Base-by-base conservation (phyloP, 2,888 invertebrate species). In the Spicauda simplicius region DNA sequence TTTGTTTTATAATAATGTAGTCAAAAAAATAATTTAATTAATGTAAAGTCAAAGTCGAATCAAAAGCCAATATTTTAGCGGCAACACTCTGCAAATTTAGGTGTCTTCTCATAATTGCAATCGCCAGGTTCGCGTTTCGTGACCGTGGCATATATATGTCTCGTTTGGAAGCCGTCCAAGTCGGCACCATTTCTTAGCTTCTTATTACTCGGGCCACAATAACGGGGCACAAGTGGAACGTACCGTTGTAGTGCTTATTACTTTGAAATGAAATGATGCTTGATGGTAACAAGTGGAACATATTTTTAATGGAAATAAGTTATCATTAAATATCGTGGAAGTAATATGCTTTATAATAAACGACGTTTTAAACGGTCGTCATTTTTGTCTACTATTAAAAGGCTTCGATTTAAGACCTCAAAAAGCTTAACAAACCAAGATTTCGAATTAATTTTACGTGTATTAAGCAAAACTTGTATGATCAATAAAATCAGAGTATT, bases 81-180 rank as follows among this genome's bases (percentile, higher is more conserved):
- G 16, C 57, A 58, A 37, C 62, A 62, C 59, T 58, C 45, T n/a
- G 60, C 60, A 60, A 48, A 66, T 60, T 60, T 60, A 66, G 66
- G 66, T 66, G 66, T 60, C 60, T 66, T 16, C 16, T 45, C 18
- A 20, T 60, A 66, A 60, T 66, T 60, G 60, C 60, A 66, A 66
- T 60, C 60, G 55, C 55, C 66, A 60, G 66, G 60, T 60, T 67
- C 66, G 54, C 48, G 61, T 55, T 66, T 20, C 60, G 66, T 66
- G 66, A 66, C 60, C 66, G 20, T 61, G 55, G 66, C 66, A 67
- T 67, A 66, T 66, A 67, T 67, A 67, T 55, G 50, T 56, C 66
- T 66, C 54, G 66, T 66, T 65, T 65, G 66, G 66, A 60, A 66
- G n/a, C 48, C 54, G 60, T 60, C 66, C 66, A 66, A 66, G 55